Conservation (phyloP, 2,797 vertebrate genomes). For the Australoheros facetus region DNA sequence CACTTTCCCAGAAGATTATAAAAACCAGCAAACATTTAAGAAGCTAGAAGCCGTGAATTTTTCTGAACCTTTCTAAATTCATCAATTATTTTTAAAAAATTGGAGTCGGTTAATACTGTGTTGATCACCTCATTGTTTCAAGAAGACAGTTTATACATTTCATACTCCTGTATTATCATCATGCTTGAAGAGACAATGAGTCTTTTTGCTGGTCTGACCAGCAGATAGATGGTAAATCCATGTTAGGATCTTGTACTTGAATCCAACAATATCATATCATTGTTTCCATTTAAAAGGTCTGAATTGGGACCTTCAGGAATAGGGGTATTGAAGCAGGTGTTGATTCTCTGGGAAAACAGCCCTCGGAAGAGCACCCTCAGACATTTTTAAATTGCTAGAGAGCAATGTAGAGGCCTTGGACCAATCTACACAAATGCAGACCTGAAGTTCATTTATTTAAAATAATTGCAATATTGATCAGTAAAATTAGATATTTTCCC, state of each 20-base stretch:
- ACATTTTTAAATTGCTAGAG: conserved; percentile 12
- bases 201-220: too few relatives aligned
- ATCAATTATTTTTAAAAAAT: neutral
- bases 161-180: neutral
- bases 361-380: neutral
- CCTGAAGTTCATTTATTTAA: conserved; percentile 12
- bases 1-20: neutral
- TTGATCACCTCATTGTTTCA: neutral
- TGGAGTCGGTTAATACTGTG: neutral
- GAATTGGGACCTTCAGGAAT: neutral
- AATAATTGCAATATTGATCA: conserved; percentile 14
- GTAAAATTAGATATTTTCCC: conserved; percentile 20
- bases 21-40: neutral
- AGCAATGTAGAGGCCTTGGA: conserved; percentile 15
- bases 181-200: neutral
- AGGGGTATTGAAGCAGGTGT: neutral
- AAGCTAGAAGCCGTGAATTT: neutral
- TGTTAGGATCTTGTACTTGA: neutral
- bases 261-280: neutral
- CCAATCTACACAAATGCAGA: neutral
- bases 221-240: neutral
- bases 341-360: conserved; percentile 1
- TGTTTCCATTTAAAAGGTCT: conserved; percentile 12
- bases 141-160: neutral
- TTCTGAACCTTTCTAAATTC: neutral